phyloP scores from a whole-genome alignment of 2,888 invertebrate genomes.

The Drosophila hamatofila region DNA sequence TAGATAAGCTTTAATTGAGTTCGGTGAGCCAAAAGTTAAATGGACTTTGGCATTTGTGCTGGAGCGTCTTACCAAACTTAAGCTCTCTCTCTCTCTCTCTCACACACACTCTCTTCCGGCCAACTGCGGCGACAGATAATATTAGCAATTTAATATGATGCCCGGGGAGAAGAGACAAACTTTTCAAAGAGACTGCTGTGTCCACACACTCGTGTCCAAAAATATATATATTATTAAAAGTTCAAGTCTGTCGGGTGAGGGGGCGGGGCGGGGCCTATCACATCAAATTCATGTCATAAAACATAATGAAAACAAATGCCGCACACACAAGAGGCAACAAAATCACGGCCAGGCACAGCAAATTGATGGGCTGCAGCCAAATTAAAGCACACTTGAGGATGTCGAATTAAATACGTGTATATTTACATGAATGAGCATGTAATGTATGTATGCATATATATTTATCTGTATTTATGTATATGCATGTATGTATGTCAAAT shows the following conservation, averaged over 20 bases:
- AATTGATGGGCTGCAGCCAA: constrained; percentile 41
- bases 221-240: constrained; percentile 1
- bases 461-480: neutral
- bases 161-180: too few relatives aligned
- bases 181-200: neutral
- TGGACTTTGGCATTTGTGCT: constrained; percentile 1
- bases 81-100: neutral
- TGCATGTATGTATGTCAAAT: neutral
- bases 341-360: constrained; percentile 20
- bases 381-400: constrained; percentile 51
- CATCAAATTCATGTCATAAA: constrained; percentile 47
- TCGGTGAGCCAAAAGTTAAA: constrained; percentile 32
- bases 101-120: neutral
- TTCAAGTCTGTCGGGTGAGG: neutral
- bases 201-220: neutral
- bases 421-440: neutral
- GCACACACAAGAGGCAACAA: constrained; percentile 20
- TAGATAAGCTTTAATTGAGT: constrained; percentile 66
- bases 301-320: constrained; percentile 51
- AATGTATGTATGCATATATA: neutral
- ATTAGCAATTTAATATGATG: neutral
- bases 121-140: neutral
- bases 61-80: constrained; percentile 1
- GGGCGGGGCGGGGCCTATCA: neutral
- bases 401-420: constrained; percentile 33